These are phyloP conservation scores for Rhynchopsitta pachyrhyncha DNA, from an alignment of 2,113 vertebrate genomes.

Conservation along the genomic window DNA sequence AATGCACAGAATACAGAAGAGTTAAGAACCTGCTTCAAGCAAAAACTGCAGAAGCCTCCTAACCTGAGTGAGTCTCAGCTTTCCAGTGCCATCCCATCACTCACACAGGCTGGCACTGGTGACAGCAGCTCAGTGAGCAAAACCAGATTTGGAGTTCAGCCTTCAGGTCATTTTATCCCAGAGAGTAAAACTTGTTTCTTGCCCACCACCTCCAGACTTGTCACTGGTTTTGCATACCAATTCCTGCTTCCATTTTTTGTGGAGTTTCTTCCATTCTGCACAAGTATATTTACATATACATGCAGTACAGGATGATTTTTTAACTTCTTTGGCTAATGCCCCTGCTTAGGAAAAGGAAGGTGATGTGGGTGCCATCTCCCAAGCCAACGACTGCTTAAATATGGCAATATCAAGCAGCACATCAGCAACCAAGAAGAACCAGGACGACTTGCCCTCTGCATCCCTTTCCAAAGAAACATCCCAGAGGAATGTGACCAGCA, in stretches of 20 bases:
- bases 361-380: neutral
- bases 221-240: neutral
- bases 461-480: neutral
- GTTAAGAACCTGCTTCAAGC: neutral
- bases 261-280: neutral
- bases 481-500: neutral
- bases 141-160: neutral
- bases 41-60: neutral
- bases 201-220: neutral
- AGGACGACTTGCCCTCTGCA: neutral
- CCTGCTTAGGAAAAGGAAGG: neutral
- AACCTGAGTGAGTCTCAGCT: neutral
- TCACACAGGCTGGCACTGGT: neutral
- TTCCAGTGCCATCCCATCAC: neutral
- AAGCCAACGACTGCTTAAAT: neutral
- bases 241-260: neutral
- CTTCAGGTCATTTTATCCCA: neutral
- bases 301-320: neutral
- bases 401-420: neutral
- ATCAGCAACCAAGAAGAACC: neutral
- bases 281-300: neutral
- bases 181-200: neutral
- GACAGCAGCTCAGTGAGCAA: neutral
- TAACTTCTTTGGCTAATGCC: neutral
- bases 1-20: neutral